Evolutionary conservation across 1,140 invertebrate genomes (phyloP), one percentile per base, ranked within the genome.

Genomic region (Ceratina calcarata): DNA sequence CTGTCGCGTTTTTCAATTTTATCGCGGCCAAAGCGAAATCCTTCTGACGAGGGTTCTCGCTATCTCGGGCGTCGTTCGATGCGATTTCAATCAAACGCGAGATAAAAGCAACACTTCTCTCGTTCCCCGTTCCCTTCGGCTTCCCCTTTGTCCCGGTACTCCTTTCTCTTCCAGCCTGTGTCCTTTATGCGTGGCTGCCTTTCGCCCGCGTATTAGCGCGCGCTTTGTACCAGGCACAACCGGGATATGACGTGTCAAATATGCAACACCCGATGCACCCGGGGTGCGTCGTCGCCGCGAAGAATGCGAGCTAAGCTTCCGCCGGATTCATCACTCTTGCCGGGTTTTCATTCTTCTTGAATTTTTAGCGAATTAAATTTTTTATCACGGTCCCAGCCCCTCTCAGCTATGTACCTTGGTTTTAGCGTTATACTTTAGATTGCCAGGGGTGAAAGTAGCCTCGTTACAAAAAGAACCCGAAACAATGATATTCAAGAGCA

Each of bases 1-100:
- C 73, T 32, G 57, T 65, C 68, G 65, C 79, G 71, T 75, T 81
- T 80, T 78, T 76, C 70, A 64, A 69, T 77, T 84, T 78, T 76
- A 80, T 81, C 83, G 65, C 73, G 74, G 64, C 69, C 69, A 70
- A 60, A 60, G 78, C 69, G 71, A 79, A 66, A 73, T 79, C 71
- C 71, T 51, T 73, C 49, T 74, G 70, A 78, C 76, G 71, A 60
- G 61, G 55, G 61, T 66, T 16, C 45, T 37, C 20, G 27, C 67
- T 57, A 57, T 72, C 51, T 53, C 62, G 65, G 62, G 18, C 10
- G 32, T 18, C 27, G 71, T 66, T 67, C 71, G 78, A 66, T 66
- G 37, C 61, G 78, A 80, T 80, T 74, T 65, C 78, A 67, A 80
- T 74, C 78, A 67, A 80, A 80, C 51, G 24, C 55, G 24, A 67